Evolutionary conservation across 2,888 invertebrate genomes (phyloP).

Genomic region (Halictus quadricinctus): DNA sequence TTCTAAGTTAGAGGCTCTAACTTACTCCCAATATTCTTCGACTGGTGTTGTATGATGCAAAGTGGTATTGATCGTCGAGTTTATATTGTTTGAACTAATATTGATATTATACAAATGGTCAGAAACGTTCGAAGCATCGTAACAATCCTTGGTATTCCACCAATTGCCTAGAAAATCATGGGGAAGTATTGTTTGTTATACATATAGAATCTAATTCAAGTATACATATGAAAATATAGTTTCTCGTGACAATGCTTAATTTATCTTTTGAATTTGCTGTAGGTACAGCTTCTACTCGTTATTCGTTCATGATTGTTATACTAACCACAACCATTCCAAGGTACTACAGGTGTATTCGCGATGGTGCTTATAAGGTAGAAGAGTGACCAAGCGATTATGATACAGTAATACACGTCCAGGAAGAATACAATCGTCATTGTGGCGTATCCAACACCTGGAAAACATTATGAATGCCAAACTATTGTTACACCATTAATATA

Average conservation of each 20-base stretch:
- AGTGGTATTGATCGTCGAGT: conserved; percentile 54
- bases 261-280: background rate
- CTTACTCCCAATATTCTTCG: conserved; percentile 86
- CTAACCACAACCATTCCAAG: conserved; percentile 87
- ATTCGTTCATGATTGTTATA: conserved; percentile 41
- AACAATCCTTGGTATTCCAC: conserved; percentile 87
- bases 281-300: background rate
- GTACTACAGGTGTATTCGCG: conserved; percentile 84
- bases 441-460: conserved; percentile 88
- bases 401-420: conserved; percentile 90
- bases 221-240: background rate
- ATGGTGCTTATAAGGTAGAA: conserved; percentile 87
- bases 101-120: background rate
- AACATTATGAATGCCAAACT: background rate
- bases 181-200: background rate
- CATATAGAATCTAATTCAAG: background rate
- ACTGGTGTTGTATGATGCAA: conserved; percentile 83
- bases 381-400: conserved; percentile 90
- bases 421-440: conserved; percentile 91
- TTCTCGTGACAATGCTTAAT: background rate
- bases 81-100: conserved; percentile 29
- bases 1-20: too few species aligned
- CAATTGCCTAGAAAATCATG: conserved; percentile 83
- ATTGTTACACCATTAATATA: background rate
- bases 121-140: conserved; percentile 60